Evolutionary conservation across 2,888 invertebrate genomes (phyloP).

Genomic region (Erpobdella octoculata): DNA sequence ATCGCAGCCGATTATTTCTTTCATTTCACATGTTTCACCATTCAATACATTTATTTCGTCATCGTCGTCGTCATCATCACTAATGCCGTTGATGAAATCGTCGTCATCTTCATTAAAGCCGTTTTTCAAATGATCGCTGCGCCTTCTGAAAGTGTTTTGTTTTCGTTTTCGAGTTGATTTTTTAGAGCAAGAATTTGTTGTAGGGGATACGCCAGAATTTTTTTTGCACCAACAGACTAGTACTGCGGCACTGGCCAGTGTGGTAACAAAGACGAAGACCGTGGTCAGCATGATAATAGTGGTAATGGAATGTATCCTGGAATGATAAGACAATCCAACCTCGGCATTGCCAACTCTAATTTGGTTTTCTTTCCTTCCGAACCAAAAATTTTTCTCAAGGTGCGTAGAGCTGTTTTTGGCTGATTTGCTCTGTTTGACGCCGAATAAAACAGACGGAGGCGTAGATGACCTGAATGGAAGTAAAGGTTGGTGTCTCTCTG

Average conservation of each 20-base stretch:
- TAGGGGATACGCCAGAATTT: too few relatives aligned
- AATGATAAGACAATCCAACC: background rate
- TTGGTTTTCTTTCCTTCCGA: background rate
- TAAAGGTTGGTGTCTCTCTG: background rate
- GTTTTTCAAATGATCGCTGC: background rate
- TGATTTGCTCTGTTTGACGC: background rate
- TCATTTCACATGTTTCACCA: background rate
- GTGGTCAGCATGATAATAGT: conserved; percentile 5
- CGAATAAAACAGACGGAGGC: background rate
- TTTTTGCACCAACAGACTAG: background rate
- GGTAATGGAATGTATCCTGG: background rate
- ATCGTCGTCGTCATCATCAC: background rate
- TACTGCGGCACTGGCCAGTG: background rate
- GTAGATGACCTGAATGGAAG: background rate
- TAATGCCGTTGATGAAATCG: background rate
- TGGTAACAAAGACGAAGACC: conserved; percentile 2
- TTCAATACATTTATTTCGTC: background rate
- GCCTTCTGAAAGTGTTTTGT: background rate
- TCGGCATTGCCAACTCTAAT: background rate
- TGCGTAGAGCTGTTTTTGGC: background rate
- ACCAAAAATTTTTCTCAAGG: background rate
- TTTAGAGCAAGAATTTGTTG: background rate
- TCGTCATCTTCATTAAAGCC: background rate
- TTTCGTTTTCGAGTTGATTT: background rate
- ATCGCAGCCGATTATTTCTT: background rate